These are phyloP conservation scores for Chromobotia macracanthus DNA, from an alignment of 2,797 vertebrate genomes.

Conservation along the genomic window DNA sequence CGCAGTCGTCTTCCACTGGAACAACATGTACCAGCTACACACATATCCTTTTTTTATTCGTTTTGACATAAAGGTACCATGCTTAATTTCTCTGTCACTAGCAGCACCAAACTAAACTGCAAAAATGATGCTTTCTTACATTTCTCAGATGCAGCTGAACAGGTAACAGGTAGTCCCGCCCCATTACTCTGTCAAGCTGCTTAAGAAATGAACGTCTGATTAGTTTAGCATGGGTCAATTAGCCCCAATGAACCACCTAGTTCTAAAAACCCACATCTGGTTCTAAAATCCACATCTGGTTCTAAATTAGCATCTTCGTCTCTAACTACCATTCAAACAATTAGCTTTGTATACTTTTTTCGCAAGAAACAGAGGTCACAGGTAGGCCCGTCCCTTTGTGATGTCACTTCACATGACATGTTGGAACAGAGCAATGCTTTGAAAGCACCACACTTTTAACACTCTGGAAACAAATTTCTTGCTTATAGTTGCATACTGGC, in stretches of 20 bases:
- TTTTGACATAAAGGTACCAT: not conserved
- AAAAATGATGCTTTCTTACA: too few relatives aligned
- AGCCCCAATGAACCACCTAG: not conserved
- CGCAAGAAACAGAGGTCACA: not conserved
- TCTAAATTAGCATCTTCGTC: not conserved
- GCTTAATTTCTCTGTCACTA: not conserved
- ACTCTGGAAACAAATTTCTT: not conserved
- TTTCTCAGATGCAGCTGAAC: not conserved
- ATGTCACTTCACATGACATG: not conserved
- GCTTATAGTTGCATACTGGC: not conserved
- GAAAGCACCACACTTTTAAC: constrained; percentile 6
- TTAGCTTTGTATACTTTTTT: too few relatives aligned
- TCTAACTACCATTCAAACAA: not conserved
- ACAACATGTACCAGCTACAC: constrained; percentile 17
- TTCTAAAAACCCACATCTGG: not conserved
- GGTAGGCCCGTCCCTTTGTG: not conserved
- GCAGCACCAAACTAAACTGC: not conserved
- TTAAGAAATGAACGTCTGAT: not conserved
- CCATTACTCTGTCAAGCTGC: too few relatives aligned
- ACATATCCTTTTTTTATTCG: not conserved
- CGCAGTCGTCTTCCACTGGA: constrained; percentile 44
- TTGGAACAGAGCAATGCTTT: not conserved
- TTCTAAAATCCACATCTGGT: not conserved
- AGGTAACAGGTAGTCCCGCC: not conserved
- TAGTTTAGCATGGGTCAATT: not conserved